Percentiles rank a stretch among this genome's conserved stretches.
phyloP scores from a whole-genome alignment of 1,140 invertebrate species.

The Drosophila sturtevanti region DNA sequence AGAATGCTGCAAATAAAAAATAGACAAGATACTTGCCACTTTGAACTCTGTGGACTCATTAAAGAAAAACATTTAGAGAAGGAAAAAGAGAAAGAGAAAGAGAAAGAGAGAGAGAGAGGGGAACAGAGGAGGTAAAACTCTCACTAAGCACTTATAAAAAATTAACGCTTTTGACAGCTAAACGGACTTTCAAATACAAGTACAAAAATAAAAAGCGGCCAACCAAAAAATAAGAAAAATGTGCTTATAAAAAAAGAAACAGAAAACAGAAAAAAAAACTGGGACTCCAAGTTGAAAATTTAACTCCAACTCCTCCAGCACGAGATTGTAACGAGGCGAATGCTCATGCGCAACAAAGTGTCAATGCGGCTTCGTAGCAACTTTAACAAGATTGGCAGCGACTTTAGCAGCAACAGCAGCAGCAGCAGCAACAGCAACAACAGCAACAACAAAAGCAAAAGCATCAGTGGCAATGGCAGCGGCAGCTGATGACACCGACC shows the following conservation, averaged over 20 bases:
- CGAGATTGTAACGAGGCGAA: constrained; percentile 42
- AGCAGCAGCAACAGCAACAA: constrained; percentile 22
- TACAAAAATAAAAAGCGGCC: constrained; percentile 38
- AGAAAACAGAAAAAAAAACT: constrained; percentile 26
- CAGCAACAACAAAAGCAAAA: constrained; percentile 16
- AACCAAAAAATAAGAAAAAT: constrained; percentile 1
- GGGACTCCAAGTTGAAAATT: constrained; percentile 11
- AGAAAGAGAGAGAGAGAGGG: constrained; percentile 13
- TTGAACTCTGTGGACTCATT: constrained; percentile 74
- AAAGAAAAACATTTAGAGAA: constrained; percentile 29
- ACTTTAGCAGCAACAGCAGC: constrained; percentile 32
- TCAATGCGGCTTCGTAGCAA: constrained; percentile 68
- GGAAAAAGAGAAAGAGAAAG: constrained; percentile 20
- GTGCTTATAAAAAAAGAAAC: constrained; percentile 10
- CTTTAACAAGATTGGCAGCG: constrained; percentile 77
- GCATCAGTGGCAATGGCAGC: constrained; percentile 20
- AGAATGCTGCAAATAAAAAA: constrained; percentile 78
- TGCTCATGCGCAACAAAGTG: constrained; percentile 73
- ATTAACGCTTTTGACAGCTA: constrained; percentile 81
- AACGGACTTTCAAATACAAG: constrained; percentile 76
- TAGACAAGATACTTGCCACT: constrained; percentile 75
- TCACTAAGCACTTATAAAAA: constrained; percentile 78
- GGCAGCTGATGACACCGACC: constrained; percentile 22
- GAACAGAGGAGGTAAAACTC: constrained; percentile 55
- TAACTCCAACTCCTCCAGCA: constrained; percentile 18